A percentile compares a stretch with the other conserved stretches of the same genome.
Evolutionary conservation across 2,888 invertebrate genomes (phyloP).

Genomic region (Dasypolia templi): DNA sequence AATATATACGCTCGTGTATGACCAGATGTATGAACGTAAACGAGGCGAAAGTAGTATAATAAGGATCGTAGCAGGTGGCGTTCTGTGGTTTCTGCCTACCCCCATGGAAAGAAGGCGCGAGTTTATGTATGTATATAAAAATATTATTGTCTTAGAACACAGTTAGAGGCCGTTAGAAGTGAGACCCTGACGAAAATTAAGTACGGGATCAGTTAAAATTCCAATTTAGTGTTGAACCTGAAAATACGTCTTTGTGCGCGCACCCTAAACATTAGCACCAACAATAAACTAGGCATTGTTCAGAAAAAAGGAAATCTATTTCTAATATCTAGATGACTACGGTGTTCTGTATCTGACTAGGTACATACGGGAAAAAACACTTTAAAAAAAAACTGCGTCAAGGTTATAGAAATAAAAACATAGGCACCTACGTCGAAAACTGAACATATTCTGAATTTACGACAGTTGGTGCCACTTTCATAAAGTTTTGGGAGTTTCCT

Average conservation of each 20-base stretch:
- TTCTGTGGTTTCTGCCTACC: too few relatives aligned
- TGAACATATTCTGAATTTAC: background rate
- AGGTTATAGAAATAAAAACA: background rate
- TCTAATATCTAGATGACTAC: background rate
- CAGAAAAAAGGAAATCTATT: background rate
- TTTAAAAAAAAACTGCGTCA: background rate
- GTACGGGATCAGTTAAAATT: too few relatives aligned
- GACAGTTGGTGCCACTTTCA: background rate
- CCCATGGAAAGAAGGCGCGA: too few relatives aligned
- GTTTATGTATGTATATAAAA: too few relatives aligned
- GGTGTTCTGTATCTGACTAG: background rate
- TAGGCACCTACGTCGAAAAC: background rate
- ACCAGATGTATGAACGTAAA: too few relatives aligned
- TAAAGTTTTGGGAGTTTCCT: background rate
- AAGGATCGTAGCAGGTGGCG: too few relatives aligned
- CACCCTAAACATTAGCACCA: background rate
- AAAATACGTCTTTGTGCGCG: background rate
- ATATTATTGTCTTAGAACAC: background rate
- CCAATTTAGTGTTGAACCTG: background rate
- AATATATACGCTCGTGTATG: too few relatives aligned
- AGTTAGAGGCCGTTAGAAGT: background rate
- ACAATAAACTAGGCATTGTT: background rate
- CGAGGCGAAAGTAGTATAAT: too few relatives aligned
- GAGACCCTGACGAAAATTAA: background rate
- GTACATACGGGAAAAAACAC: background rate